These are phyloP conservation scores for Ephestia elutella DNA, from an alignment of 1,140 invertebrate species.

Conservation along the genomic window DNA sequence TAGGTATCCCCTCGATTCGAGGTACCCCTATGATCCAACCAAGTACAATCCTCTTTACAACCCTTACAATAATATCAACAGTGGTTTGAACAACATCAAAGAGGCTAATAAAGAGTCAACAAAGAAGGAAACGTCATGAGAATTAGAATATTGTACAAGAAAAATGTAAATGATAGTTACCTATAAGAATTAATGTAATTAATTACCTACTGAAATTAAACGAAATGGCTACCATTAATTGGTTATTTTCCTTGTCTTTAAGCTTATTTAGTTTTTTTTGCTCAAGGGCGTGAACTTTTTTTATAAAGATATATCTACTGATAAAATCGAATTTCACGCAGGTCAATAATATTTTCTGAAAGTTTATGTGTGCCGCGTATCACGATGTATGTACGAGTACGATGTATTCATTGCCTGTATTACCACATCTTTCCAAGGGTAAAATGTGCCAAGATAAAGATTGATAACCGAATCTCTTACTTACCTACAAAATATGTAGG, in stretches of 20 bases:
- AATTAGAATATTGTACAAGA: not conserved
- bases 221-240: not conserved
- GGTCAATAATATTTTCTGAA: not conserved
- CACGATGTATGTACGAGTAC: no score
- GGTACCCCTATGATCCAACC: conserved; percentile 25
- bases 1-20: conserved; percentile 28
- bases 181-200: conserved; percentile 7
- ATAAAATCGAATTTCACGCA: conserved; percentile 2
- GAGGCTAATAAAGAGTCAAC: conserved; percentile 15
- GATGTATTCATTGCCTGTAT: no score
- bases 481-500: no score
- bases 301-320: not conserved
- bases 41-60: conserved; percentile 20
- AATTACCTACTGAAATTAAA: not conserved
- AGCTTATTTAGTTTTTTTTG: not conserved
- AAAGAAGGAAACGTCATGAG: conserved; percentile 11
- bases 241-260: not conserved
- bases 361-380: not conserved
- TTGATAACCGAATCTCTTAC: no score
- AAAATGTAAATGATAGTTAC: conserved; percentile 5
- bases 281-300: not conserved
- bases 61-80: conserved; percentile 33
- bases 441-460: no score
- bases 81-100: not conserved
- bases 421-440: no score